Percentiles rank a stretch among this genome's conserved stretches.
phyloP scores from a whole-genome alignment of 2,888 invertebrate genomes.

The Limnephilus rhombicus region DNA sequence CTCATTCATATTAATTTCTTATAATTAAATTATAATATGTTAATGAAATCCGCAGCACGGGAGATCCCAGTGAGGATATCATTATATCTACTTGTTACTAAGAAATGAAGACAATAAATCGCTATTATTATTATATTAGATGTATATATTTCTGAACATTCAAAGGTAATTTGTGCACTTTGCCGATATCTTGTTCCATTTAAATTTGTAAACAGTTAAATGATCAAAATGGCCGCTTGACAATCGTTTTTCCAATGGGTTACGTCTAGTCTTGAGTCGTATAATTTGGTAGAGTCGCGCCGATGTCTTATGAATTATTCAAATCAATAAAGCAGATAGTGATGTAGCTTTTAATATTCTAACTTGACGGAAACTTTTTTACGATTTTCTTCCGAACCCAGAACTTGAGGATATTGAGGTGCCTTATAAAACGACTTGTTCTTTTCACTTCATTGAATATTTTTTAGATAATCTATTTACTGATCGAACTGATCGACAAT shows the following conservation, averaged over 20 bases:
- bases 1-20: too few relatives aligned
- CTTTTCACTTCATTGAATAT: neutral
- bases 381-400: neutral
- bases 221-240: neutral
- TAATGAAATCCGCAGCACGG: too few relatives aligned
- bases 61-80: too few relatives aligned
- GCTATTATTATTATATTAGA: too few relatives aligned
- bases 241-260: slow-evolving; percentile 11
- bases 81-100: too few relatives aligned
- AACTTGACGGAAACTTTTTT: slow-evolving; percentile 28
- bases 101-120: too few relatives aligned
- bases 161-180: neutral
- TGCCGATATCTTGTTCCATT: neutral
- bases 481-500: neutral
- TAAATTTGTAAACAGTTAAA: neutral
- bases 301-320: slow-evolving; percentile 48
- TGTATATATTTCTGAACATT: too few relatives aligned
- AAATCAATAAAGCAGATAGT: slow-evolving; percentile 52
- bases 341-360: slow-evolving; percentile 48
- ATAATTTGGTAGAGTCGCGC: slow-evolving; percentile 10
- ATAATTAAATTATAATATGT: too few relatives aligned
- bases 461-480: neutral
- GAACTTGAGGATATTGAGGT: neutral
- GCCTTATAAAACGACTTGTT: neutral
- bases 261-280: slow-evolving; percentile 20